Evolutionary conservation across 2,888 invertebrate species (phyloP), one percentile per base, ranked within the genome.

Genomic region (Phaonia tiefii): DNA sequence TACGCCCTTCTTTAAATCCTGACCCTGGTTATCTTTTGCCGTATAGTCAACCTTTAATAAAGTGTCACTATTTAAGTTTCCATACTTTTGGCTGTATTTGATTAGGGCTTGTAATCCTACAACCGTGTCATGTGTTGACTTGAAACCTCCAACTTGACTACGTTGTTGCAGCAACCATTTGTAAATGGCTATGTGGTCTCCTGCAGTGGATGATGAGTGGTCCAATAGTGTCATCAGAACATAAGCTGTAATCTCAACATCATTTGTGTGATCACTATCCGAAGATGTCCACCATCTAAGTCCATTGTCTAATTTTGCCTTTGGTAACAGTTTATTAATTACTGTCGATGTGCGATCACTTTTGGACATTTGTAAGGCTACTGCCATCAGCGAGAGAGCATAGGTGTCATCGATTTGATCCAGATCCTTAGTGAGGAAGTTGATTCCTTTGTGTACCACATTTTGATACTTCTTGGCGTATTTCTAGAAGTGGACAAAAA

Each of bases 241-340:
- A 90, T 98, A 98, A 0, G 97, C 94, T 0, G 98, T 97, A 85
- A 96, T 96, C 89, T 96, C 96, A 4, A 98, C 91, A 84, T 87
- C 86, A 0, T 95, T 69, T 54, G 96, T 94, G 13, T 54, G 13
- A 1, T 39, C 7, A 13, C n/a, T 20, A 5, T 46, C 22, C 2
- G 13, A 31, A 1, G 11, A 31, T 13, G 93, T 93, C 97, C 97
- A 97, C 94, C 96, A 96, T 86, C 94, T 94, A 85, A 92, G 92
- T 46, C 94, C 94, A 5, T 80, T 91, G 63, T 91, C 89, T 26
- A 37, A 11, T 92, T 92, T 1, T 88, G 88, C 75, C 92, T 91
- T 63, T 1, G 15, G 20, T 82, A 92, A 91, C 86, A 93, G 89
- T 65, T 66, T 65, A 3, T 17, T 93, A 92, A 83, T 94, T 94